These are phyloP conservation scores for Cranoglanis bouderius DNA, from an alignment of 2,113 vertebrate genomes.

Conservation along the genomic window DNA sequence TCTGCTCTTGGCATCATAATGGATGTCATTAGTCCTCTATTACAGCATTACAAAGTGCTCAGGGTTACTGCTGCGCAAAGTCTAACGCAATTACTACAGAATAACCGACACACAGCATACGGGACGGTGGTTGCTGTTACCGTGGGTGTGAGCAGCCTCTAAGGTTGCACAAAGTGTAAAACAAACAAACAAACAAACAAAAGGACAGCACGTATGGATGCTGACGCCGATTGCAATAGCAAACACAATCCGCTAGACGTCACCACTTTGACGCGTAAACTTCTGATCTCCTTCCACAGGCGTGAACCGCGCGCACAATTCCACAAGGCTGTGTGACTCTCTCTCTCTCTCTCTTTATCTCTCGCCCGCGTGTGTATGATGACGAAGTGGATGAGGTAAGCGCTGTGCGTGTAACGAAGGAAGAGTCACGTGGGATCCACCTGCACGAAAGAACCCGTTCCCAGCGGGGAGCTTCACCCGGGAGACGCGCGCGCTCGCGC, in stretches of 20 bases:
- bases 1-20: conserved; percentile 20
- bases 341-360: background rate
- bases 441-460: background rate
- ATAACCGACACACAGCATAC: background rate
- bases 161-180: background rate
- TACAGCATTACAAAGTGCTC: conserved; percentile 6
- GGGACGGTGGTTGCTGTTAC: background rate
- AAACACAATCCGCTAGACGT: conserved; percentile 33
- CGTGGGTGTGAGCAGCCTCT: background rate
- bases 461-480: conserved; percentile 5
- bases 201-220: background rate
- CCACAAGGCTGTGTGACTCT: background rate
- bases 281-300: conserved; percentile 6
- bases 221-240: conserved; percentile 19
- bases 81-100: background rate
- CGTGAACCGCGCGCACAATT: conserved; percentile 33
- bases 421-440: conserved; percentile 25
- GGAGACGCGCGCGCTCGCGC: background rate
- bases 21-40: conserved; percentile 26
- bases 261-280: conserved; percentile 37
- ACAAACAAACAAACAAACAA: background rate
- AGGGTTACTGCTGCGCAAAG: conserved; percentile 38
- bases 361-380: background rate
- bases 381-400: conserved; percentile 16
- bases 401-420: conserved; percentile 24